A percentile compares a stretch with the other conserved stretches of the same genome.
Evolutionary conservation across 2,113 vertebrate species (phyloP).

Genomic region (Phrynosoma platyrhinos): DNA sequence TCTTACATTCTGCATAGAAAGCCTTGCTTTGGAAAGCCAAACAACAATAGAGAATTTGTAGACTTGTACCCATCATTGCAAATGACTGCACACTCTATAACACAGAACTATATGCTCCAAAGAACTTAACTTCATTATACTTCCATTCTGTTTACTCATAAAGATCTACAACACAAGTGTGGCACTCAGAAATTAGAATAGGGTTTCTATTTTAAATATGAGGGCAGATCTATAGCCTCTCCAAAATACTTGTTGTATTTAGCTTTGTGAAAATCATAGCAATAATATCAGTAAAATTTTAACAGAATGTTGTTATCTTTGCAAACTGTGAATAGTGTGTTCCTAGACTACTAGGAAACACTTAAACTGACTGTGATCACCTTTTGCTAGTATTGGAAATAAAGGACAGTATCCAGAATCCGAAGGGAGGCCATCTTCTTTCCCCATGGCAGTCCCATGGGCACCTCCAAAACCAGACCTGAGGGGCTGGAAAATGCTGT

Average conservation of each 20-base stretch:
- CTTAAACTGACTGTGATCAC: too few relatives aligned
- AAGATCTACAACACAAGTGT: neutral
- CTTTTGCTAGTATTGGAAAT: too few relatives aligned
- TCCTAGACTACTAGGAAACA: too few relatives aligned
- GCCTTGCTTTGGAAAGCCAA: neutral
- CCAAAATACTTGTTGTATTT: neutral
- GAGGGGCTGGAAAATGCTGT: too few relatives aligned
- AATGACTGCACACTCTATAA: neutral
- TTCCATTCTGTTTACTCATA: neutral
- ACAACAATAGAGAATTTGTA: neutral
- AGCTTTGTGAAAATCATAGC: neutral
- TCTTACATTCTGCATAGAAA: neutral
- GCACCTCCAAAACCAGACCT: too few relatives aligned
- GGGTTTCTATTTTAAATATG: neutral
- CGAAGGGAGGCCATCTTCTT: too few relatives aligned
- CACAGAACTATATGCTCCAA: neutral
- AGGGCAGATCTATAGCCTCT: neutral
- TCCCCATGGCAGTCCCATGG: too few relatives aligned
- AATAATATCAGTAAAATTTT: too few relatives aligned
- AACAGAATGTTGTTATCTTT: too few relatives aligned
- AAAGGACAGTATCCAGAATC: too few relatives aligned
- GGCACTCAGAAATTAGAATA: too few relatives aligned
- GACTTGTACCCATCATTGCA: neutral
- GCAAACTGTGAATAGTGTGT: too few relatives aligned
- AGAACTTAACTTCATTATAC: neutral